Conservation (phyloP, 2,113 vertebrate genomes). For the Odocoileus virginianus region DNA sequence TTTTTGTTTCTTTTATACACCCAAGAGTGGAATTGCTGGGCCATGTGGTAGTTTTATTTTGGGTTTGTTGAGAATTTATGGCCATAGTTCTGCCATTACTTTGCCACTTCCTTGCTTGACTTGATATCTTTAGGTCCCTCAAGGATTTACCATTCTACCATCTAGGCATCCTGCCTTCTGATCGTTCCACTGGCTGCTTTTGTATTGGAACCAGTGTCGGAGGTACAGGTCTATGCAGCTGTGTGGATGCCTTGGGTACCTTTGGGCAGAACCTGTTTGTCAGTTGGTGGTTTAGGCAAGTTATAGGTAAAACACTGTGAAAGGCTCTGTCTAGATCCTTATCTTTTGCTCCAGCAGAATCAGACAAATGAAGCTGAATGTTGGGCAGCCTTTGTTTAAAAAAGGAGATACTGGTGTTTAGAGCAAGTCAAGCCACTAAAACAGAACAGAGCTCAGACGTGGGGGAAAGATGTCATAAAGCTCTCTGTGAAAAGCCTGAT, state of each 20-base stretch:
- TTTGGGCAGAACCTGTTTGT: conserved; percentile 60
- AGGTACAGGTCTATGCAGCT: conserved; percentile 22
- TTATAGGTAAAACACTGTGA: conserved; percentile 71
- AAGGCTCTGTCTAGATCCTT: conserved; percentile 76
- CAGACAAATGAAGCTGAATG: conserved; percentile 35
- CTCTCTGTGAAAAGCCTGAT: neutral
- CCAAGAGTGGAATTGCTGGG: neutral
- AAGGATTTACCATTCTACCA: neutral
- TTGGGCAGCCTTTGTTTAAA: conserved; percentile 64
- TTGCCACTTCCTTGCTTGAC: neutral
- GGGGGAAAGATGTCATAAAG: neutral
- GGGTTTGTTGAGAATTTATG: neutral
- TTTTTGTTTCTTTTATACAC: neutral
- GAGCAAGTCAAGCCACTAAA: neutral
- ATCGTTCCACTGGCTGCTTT: neutral
- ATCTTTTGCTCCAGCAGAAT: conserved; percentile 54
- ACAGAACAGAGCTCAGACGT: neutral
- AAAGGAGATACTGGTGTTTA: neutral
- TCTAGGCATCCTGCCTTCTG: neutral
- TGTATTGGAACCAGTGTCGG: neutral
- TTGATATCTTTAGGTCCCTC: neutral
- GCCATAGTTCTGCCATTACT: neutral
- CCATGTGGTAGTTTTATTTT: neutral
- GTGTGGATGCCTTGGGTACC: conserved; percentile 12
- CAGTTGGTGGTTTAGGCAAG: conserved; percentile 78